Conservation (phyloP, 2,888 invertebrate genomes). For the Mycalesis mineus region DNA sequence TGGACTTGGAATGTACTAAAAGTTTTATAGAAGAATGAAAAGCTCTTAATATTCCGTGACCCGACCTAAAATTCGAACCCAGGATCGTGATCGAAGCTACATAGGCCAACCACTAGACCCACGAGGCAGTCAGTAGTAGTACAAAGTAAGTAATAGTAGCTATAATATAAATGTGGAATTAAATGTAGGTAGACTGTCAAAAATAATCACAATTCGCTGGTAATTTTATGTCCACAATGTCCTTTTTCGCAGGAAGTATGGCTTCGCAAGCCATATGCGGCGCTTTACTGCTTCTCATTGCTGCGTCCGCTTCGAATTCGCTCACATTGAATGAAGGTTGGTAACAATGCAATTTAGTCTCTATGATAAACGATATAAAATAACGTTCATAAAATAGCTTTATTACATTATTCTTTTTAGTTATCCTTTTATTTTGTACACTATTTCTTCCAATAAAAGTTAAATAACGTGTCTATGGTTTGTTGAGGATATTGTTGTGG, state of each 20-base stretch:
- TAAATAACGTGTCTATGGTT: neutral
- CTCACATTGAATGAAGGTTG: conserved; percentile 76
- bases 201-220: neutral
- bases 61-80: too few species aligned
- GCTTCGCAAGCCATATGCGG: conserved; percentile 50
- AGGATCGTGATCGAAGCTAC: too few species aligned
- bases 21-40: too few species aligned
- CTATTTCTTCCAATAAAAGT: conserved; percentile 3
- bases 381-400: neutral
- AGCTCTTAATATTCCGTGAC: too few species aligned
- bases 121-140: too few species aligned
- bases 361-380: neutral
- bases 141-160: too few species aligned
- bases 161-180: too few species aligned
- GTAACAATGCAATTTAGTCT: conserved; percentile 1
- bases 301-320: conserved; percentile 47
- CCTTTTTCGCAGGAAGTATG: conserved; percentile 49
- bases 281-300: conserved; percentile 46
- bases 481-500: too few species aligned
- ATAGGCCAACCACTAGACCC: too few species aligned
- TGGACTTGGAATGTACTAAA: too few species aligned
- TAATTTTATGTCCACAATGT: conserved; percentile 5
- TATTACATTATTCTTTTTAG: too few species aligned
- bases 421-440: neutral
- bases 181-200: neutral